These are phyloP conservation scores for Oedothorax gibbosus DNA, from an alignment of 1,140 invertebrate genomes.

Conservation along the genomic window DNA sequence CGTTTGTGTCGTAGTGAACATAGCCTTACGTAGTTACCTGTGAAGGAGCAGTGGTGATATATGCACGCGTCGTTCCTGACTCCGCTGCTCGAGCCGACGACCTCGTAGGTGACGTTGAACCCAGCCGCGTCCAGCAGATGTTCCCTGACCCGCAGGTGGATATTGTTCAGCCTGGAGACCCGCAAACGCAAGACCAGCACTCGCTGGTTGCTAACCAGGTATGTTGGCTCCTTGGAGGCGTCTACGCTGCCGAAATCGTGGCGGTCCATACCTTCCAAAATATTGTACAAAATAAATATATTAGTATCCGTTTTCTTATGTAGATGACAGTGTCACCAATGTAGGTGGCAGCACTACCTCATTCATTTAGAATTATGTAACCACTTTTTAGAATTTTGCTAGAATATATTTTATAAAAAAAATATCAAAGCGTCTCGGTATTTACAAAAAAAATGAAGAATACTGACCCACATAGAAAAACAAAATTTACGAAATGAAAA, in stretches of 20 bases:
- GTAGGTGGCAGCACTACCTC: no score
- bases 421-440: no score
- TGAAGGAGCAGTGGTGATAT: slow-evolving; percentile 83
- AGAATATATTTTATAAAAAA: no score
- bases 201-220: slow-evolving; percentile 75
- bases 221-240: slow-evolving; percentile 65
- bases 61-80: slow-evolving; percentile 36
- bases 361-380: no score
- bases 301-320: no score
- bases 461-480: no score
- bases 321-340: no score
- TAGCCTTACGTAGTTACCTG: slow-evolving; percentile 79
- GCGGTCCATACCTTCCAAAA: slow-evolving; percentile 53
- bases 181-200: slow-evolving; percentile 83
- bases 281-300: background rate
- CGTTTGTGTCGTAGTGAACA: no score
- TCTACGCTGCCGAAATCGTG: slow-evolving; percentile 65
- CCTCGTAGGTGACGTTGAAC: slow-evolving; percentile 92
- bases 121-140: slow-evolving; percentile 86
- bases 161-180: slow-evolving; percentile 79
- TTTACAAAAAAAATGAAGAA: no score
- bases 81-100: slow-evolving; percentile 69
- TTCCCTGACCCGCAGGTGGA: slow-evolving; percentile 83
- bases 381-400: no score
- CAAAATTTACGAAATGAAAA: no score